These are phyloP conservation scores for Tapirus terrestris DNA, from an alignment of 2,113 vertebrate genomes.

Conservation along the genomic window DNA sequence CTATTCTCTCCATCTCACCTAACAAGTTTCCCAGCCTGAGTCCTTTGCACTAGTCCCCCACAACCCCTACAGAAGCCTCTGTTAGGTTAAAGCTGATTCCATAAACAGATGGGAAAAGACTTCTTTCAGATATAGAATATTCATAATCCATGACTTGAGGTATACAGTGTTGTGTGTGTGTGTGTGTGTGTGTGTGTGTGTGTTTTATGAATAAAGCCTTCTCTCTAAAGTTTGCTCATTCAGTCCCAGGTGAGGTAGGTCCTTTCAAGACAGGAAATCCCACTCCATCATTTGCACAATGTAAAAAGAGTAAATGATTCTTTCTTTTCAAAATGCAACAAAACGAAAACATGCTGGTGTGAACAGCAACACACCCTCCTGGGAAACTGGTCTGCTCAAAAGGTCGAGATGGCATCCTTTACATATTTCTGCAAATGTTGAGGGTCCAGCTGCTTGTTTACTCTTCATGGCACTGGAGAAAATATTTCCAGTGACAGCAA, in stretches of 20 bases:
- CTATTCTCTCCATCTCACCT: slow-evolving; percentile 13
- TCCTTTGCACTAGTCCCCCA: background rate
- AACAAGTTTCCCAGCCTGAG: background rate
- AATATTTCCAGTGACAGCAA: slow-evolving; percentile 45
- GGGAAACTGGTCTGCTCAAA: slow-evolving; percentile 46
- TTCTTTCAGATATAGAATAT: slow-evolving; percentile 39
- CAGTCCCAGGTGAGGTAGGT: slow-evolving; percentile 39
- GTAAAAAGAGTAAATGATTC: slow-evolving; percentile 34
- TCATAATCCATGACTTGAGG: slow-evolving; percentile 12
- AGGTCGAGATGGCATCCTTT: background rate
- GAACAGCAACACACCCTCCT: background rate
- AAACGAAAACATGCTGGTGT: background rate
- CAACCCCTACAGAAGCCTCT: slow-evolving; percentile 25
- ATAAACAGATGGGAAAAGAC: background rate
- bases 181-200: too few relatives aligned
- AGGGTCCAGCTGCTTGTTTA: slow-evolving; percentile 30
- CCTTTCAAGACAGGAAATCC: slow-evolving; percentile 38
- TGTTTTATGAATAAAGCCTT: slow-evolving; percentile 7
- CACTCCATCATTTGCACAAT: background rate
- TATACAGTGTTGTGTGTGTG: background rate
- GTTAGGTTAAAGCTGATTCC: slow-evolving; percentile 31
- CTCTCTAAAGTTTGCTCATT: slow-evolving; percentile 52
- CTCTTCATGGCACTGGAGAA: slow-evolving; percentile 26
- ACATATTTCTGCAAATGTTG: slow-evolving; percentile 24
- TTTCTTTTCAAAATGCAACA: slow-evolving; percentile 56